phyloP scores from a whole-genome alignment of 2,888 invertebrate species.

The Temnothorax rugatulus region DNA sequence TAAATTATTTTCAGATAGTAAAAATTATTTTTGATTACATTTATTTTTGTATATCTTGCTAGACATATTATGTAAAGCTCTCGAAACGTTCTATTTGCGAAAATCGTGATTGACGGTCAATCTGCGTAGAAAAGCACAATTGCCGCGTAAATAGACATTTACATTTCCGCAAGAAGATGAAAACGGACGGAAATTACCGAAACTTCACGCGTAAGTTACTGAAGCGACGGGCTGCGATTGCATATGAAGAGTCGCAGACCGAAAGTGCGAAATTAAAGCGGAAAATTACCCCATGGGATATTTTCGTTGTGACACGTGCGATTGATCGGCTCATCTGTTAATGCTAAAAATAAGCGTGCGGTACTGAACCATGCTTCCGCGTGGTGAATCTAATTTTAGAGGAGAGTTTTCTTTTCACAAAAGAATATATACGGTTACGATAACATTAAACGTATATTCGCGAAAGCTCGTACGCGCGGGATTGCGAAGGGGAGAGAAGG shows the following conservation, averaged over 20 bases:
- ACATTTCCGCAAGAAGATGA: slow-evolving; percentile 38
- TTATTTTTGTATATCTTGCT: background rate
- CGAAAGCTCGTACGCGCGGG: background rate
- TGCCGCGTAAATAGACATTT: slow-evolving; percentile 12
- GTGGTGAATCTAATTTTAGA: slow-evolving; percentile 14
- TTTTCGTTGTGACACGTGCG: slow-evolving; percentile 11
- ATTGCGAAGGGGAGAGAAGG: background rate
- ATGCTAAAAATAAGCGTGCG: slow-evolving; percentile 11
- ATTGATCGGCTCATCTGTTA: slow-evolving; percentile 44
- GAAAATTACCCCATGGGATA: slow-evolving; percentile 23
- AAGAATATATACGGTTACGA: background rate
- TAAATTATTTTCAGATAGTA: background rate
- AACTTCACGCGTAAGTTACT: background rate
- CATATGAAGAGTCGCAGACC: background rate
- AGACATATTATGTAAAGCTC: background rate
- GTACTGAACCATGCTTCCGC: background rate
- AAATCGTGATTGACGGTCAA: background rate
- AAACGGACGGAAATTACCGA: slow-evolving; percentile 32
- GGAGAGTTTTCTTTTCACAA: background rate
- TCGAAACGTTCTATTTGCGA: background rate
- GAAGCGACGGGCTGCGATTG: background rate
- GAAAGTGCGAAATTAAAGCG: slow-evolving; percentile 19
- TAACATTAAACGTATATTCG: slow-evolving; percentile 7
- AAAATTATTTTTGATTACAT: slow-evolving; percentile 8
- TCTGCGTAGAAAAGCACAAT: background rate